These are phyloP conservation scores for Zalophus californianus DNA, from an alignment of 2,797 vertebrate species.

Conservation along the genomic window DNA sequence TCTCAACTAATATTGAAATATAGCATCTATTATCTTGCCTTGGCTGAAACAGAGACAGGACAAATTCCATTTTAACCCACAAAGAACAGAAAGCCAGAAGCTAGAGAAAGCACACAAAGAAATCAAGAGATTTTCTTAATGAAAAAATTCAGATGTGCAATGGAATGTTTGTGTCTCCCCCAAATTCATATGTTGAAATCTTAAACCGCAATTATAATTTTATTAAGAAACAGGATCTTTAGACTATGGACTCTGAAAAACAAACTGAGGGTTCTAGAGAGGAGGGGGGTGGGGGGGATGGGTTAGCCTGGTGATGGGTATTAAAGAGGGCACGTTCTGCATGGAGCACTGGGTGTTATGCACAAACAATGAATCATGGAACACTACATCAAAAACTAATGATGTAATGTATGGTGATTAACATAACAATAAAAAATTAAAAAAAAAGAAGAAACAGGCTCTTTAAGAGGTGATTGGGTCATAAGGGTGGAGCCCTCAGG, in stretches of 20 bases:
- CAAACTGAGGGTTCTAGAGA: no score
- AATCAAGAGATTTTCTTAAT: background rate
- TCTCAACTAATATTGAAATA: constrained; percentile 42
- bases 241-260: no score
- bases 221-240: background rate
- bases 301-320: no score
- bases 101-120: background rate
- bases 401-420: no score
- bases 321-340: no score
- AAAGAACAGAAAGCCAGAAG: background rate
- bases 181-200: background rate
- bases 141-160: background rate
- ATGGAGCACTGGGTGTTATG: no score
- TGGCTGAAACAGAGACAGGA: background rate
- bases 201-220: background rate
- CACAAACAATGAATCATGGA: no score
- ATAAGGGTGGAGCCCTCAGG: background rate
- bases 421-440: no score
- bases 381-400: no score
- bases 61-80: constrained; percentile 1
- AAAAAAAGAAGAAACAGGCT: no score
- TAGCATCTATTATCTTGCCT: background rate
- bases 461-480: background rate
- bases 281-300: no score
- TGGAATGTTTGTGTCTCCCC: background rate